Conservation (phyloP, 2,797 vertebrate species). For the Phoxinus dragarum region DNA sequence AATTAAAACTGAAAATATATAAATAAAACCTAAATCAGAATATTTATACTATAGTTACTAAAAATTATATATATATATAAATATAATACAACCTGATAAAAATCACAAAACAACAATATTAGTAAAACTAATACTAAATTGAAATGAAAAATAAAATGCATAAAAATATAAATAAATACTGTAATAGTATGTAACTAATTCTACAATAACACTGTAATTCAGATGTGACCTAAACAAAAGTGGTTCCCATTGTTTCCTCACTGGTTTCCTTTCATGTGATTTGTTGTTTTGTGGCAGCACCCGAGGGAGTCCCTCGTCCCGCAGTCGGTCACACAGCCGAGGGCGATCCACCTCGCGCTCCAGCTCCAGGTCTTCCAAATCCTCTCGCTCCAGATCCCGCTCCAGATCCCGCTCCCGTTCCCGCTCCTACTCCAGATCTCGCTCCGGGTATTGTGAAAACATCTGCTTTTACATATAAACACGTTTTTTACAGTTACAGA, state of each 20-base stretch:
- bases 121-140: not conserved
- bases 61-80: too few species aligned
- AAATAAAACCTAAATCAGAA: not conserved
- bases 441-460: conserved; percentile 83
- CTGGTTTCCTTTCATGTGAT: not conserved
- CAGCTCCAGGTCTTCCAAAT: conserved; percentile 92
- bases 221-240: not conserved
- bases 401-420: conserved; percentile 86
- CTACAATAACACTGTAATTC: not conserved
- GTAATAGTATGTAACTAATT: not conserved
- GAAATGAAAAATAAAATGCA: not conserved
- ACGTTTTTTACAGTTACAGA: not conserved
- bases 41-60: not conserved
- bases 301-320: conserved; percentile 81
- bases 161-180: not conserved
- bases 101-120: not conserved
- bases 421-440: conserved; percentile 87
- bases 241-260: not conserved
- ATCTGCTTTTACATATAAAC: not conserved
- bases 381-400: conserved; percentile 89
- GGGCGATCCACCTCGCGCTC: conserved; percentile 92
- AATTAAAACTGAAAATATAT: not conserved
- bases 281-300: conserved; percentile 56
- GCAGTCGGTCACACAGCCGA: conserved; percentile 89
- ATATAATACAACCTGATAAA: not conserved